Percentiles rank a stretch among this genome's conserved stretches.
These are phyloP conservation scores for Gila robusta DNA, from an alignment of 2,797 vertebrate species.

Conservation along the genomic window DNA sequence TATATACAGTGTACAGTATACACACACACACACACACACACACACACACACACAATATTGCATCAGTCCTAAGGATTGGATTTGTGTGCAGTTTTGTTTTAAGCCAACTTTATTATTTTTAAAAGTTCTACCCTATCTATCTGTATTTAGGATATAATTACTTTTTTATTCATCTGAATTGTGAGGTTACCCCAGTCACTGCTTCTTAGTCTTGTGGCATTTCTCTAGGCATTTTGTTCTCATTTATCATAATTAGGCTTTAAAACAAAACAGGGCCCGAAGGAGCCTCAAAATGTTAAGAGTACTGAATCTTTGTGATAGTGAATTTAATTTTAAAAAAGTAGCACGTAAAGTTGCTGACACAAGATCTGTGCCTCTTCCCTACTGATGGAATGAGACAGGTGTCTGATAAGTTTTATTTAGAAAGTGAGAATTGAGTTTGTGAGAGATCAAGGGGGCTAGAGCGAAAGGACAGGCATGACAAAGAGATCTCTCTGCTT, in stretches of 20 bases:
- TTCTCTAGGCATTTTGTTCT: conserved; percentile 21
- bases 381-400: background rate
- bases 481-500: conserved; percentile 14
- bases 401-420: conserved; percentile 24
- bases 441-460: conserved; percentile 1
- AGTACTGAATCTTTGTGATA: background rate
- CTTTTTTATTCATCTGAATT: conserved; percentile 11
- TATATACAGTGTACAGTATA: too few species aligned
- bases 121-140: conserved; percentile 2
- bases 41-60: background rate
- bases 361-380: background rate
- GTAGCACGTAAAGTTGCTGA: conserved; percentile 3
- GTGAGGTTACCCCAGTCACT: background rate
- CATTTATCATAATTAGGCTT: conserved; percentile 25
- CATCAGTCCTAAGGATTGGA: background rate
- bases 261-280: conserved; percentile 3
- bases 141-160: background rate
- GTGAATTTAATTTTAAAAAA: background rate
- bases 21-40: too few species aligned
- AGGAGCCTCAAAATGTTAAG: conserved; percentile 8
- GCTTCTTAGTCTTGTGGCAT: conserved; percentile 9
- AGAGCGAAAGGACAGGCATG: background rate
- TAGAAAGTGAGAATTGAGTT: conserved; percentile 31
- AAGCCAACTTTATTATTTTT: background rate
- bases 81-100: background rate